Conservation (phyloP, 2,113 vertebrate genomes). For the Leptobrachium ailaonicum region DNA sequence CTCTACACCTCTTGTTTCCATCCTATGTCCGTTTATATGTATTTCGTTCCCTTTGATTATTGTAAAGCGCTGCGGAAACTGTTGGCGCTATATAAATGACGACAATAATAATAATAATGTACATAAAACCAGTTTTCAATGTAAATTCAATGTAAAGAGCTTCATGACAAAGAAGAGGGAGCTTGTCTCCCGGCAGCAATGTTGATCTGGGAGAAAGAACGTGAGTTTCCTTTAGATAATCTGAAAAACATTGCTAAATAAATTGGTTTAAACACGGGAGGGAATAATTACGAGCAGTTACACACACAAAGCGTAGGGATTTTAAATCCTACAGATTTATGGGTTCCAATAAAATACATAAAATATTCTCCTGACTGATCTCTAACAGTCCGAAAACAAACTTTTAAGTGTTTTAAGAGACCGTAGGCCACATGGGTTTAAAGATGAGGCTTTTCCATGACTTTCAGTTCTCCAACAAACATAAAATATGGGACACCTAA, state of each 20-base stretch:
- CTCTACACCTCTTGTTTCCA: no score
- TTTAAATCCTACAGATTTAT: constrained; percentile 59
- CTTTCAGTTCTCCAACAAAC: neutral
- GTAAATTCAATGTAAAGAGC: no score
- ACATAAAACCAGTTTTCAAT: no score
- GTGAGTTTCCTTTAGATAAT: constrained; percentile 32
- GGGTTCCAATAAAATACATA: constrained; percentile 52
- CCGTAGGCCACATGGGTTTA: constrained; percentile 48
- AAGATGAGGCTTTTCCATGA: constrained; percentile 52
- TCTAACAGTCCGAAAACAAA: constrained; percentile 56
- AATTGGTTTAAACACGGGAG: constrained; percentile 50
- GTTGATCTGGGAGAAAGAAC: no score
- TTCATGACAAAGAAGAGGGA: no score
- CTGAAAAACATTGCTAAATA: constrained; percentile 54
- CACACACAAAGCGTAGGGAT: constrained; percentile 49
- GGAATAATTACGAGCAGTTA: constrained; percentile 57
- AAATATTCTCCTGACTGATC: constrained; percentile 53
- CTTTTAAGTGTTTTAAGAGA: constrained; percentile 52
- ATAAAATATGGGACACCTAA: constrained; percentile 63
- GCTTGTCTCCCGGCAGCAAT: no score
- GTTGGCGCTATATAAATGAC: no score
- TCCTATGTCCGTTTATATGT: no score
- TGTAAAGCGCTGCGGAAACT: no score
- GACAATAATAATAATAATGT: no score
- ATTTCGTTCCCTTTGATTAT: no score